phyloP scores from a whole-genome alignment of 2,797 vertebrate genomes.

The Falco concolor region DNA sequence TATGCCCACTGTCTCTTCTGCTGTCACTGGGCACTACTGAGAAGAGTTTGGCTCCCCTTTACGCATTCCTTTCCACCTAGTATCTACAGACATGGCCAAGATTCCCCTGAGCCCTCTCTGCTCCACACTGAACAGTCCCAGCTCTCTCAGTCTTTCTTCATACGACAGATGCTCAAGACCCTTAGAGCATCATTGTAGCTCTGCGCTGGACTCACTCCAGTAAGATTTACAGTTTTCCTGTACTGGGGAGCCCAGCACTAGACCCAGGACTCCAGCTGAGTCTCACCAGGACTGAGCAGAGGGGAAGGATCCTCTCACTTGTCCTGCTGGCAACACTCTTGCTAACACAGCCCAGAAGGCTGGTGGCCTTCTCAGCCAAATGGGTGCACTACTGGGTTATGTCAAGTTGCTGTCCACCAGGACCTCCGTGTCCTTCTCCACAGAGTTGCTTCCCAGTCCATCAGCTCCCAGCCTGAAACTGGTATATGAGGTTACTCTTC shows the following conservation, averaged over 20 bases:
- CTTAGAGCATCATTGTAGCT: not conserved
- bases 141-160: not conserved
- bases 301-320: too few relatives aligned
- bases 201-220: not conserved
- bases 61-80: not conserved
- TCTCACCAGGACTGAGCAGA: not conserved
- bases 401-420: too few relatives aligned
- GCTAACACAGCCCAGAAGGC: too few relatives aligned
- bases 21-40: too few relatives aligned
- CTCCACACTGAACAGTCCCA: not conserved
- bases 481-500: too few relatives aligned
- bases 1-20: too few relatives aligned
- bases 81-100: not conserved
- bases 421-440: too few relatives aligned
- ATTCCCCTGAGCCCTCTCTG: not conserved
- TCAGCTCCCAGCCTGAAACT: too few relatives aligned
- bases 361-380: too few relatives aligned
- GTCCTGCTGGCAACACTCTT: too few relatives aligned
- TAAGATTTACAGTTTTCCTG: not conserved
- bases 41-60: not conserved
- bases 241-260: not conserved
- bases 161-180: not conserved
- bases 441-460: too few relatives aligned
- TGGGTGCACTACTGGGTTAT: too few relatives aligned
- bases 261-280: not conserved